Conservation (phyloP, 2,888 invertebrate genomes). For the Melieria picta region DNA sequence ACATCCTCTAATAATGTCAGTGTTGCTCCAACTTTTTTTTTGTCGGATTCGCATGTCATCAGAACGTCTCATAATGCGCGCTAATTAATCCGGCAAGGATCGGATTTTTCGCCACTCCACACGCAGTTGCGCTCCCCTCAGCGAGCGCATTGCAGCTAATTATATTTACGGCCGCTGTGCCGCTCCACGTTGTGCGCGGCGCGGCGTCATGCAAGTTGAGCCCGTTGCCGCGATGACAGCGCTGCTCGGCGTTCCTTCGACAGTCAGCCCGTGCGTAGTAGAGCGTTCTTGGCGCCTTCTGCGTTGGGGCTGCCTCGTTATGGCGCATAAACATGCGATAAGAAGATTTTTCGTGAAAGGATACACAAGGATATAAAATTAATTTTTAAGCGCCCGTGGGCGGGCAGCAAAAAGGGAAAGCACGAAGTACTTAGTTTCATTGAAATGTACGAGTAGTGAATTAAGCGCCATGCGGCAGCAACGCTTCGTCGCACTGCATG, state of each 20-base stretch:
- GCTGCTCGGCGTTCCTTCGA: too few relatives aligned
- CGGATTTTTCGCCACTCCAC: slow-evolving; percentile 55
- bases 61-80: slow-evolving; percentile 62
- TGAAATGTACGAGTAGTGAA: background rate
- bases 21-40: too few relatives aligned
- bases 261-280: background rate
- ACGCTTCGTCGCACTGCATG: background rate
- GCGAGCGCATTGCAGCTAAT: slow-evolving; percentile 3
- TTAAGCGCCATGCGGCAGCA: background rate
- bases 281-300: background rate
- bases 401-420: slow-evolving; percentile 17
- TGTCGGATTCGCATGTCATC: slow-evolving; percentile 43
- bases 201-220: background rate
- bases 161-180: slow-evolving; percentile 12
- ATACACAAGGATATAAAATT: slow-evolving; percentile 61
- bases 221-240: background rate
- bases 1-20: too few relatives aligned
- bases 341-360: slow-evolving; percentile 49
- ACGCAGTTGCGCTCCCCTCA: background rate
- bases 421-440: too few relatives aligned
- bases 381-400: slow-evolving; percentile 58
- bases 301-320: slow-evolving; percentile 34
- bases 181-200: slow-evolving; percentile 1
- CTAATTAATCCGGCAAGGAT: slow-evolving; percentile 67
- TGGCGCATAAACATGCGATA: slow-evolving; percentile 54